These are phyloP conservation scores for Anomalospiza imberbis DNA, from an alignment of 2,797 vertebrate genomes.

Conservation along the genomic window DNA sequence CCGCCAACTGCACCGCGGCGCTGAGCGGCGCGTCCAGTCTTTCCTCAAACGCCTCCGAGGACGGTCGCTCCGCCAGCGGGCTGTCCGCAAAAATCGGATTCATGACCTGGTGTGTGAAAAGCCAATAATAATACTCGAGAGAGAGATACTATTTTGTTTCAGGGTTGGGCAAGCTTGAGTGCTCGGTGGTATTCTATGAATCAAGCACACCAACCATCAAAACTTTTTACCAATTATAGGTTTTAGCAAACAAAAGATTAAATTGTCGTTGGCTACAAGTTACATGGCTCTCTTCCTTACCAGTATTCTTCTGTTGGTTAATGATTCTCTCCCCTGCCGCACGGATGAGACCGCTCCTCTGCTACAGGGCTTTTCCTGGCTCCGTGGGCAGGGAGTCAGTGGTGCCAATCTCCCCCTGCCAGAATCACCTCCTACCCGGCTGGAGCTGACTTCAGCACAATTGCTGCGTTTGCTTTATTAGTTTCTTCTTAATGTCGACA, in stretches of 20 bases:
- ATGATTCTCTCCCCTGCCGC: rapidly evolving
- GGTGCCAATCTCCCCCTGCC: too few relatives aligned
- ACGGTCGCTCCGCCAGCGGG: neutral
- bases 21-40: neutral
- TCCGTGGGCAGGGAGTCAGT: neutral
- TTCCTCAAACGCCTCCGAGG: neutral
- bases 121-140: neutral
- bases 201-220: neutral
- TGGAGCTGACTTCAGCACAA: neutral
- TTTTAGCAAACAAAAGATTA: neutral
- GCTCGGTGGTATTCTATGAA: neutral
- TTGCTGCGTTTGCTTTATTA: neutral
- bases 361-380: neutral
- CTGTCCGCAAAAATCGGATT: neutral
- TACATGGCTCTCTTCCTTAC: neutral
- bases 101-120: neutral
- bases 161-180: neutral
- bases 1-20: rapidly evolving
- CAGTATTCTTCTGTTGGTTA: neutral
- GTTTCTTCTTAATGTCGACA: neutral
- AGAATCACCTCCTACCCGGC: neutral
- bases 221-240: neutral
- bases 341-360: neutral
- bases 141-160: neutral
- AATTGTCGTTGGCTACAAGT: neutral